Percentiles rank a stretch among this genome's conserved stretches.
These are phyloP conservation scores for Amphiprion percula DNA, from an alignment of 2,113 vertebrate genomes.

Conservation along the genomic window DNA sequence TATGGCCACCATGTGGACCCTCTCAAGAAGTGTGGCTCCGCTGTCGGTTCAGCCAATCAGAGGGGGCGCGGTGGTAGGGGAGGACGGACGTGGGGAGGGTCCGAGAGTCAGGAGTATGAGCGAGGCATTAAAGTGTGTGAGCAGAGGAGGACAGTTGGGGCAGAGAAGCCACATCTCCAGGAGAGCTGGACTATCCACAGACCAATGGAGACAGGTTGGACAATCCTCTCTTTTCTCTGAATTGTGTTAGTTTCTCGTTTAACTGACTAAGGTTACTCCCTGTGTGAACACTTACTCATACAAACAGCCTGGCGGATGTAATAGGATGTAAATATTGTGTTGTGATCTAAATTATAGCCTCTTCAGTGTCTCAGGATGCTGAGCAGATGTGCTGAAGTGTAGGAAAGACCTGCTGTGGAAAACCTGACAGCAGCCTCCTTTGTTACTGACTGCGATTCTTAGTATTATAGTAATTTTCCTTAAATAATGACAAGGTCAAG, in stretches of 20 bases:
- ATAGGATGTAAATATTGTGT: conserved; percentile 15
- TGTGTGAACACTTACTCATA: background rate
- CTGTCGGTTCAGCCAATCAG: conserved; percentile 61
- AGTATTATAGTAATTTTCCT: conserved; percentile 30
- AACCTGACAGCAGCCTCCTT: conserved; percentile 46
- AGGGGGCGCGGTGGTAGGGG: conserved; percentile 16
- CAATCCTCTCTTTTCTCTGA: conserved; percentile 12
- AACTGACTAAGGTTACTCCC: background rate
- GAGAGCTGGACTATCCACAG: conserved; percentile 60
- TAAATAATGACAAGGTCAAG: conserved; percentile 17
- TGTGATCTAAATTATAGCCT: conserved; percentile 32
- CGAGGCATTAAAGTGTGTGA: conserved; percentile 55
- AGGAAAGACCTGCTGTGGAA: conserved; percentile 61
- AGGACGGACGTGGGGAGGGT: conserved; percentile 60
- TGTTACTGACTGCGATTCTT: conserved; percentile 31
- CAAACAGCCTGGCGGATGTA: conserved; percentile 12
- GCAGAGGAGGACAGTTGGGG: conserved; percentile 53
- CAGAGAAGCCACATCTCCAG: conserved; percentile 66
- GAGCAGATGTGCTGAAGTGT: conserved; percentile 65
- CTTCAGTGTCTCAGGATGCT: conserved; percentile 36
- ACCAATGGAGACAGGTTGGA: conserved; percentile 73
- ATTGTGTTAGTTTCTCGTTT: background rate
- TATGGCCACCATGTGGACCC: conserved; percentile 79
- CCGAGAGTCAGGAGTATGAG: conserved; percentile 31
- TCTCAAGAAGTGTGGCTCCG: conserved; percentile 67